Conservation (phyloP, 2,113 vertebrate genomes). For the Empidonax alnorum region DNA sequence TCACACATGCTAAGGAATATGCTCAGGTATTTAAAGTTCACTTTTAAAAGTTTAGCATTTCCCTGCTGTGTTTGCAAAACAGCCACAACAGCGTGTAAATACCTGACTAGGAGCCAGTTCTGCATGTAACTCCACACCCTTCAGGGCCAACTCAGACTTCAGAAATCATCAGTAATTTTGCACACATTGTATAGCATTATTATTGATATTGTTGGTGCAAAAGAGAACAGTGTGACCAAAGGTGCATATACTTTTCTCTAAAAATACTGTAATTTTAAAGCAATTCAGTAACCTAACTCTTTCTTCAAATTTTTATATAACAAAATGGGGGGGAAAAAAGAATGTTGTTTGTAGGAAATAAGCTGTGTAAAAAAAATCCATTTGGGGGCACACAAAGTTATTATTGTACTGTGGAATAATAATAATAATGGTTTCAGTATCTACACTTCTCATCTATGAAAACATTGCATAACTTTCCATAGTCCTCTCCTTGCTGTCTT, state of each 20-base stretch:
- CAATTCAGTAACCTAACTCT: background rate
- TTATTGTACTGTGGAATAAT: background rate
- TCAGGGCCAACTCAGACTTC: background rate
- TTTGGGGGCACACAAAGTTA: background rate
- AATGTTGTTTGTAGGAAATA: background rate
- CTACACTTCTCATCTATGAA: background rate
- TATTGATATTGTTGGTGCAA: background rate
- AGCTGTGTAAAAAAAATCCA: background rate
- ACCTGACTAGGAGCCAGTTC: background rate
- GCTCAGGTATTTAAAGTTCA: background rate
- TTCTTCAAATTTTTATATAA: background rate
- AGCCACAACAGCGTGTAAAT: background rate
- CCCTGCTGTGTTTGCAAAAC: background rate
- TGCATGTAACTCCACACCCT: background rate
- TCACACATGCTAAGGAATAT: background rate
- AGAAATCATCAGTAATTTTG: background rate
- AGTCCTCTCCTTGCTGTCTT: background rate
- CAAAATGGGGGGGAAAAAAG: background rate
- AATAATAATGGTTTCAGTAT: background rate
- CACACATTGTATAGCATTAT: background rate
- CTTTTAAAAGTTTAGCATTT: background rate
- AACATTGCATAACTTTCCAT: constrained; percentile 36
- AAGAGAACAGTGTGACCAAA: background rate
- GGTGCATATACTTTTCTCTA: background rate
- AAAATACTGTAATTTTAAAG: background rate